Percentiles rank a stretch among this genome's conserved stretches.
phyloP scores from a whole-genome alignment of 2,797 vertebrate species.

The Spheniscus humboldti region DNA sequence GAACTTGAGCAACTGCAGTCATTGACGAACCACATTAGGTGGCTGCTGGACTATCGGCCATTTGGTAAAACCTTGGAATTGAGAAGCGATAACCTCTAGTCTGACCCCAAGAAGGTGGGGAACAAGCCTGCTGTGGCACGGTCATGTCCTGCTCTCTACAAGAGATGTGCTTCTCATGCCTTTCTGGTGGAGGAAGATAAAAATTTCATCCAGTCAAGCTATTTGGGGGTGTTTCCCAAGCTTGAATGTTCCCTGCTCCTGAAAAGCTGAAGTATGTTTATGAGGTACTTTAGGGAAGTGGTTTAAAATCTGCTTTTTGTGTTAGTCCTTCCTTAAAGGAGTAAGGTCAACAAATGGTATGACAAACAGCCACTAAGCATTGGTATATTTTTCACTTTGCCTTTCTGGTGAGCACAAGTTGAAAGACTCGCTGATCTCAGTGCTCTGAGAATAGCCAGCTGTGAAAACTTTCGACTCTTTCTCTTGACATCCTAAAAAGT shows the following conservation, averaged over 20 bases:
- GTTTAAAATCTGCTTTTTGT: neutral
- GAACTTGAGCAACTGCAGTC: neutral
- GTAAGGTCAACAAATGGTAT: neutral
- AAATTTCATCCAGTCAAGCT: neutral
- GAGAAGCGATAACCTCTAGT: neutral
- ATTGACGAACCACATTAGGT: neutral
- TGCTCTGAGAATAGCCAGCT: neutral
- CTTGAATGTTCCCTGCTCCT: neutral
- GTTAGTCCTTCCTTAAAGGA: neutral
- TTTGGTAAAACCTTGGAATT: neutral
- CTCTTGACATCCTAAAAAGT: neutral
- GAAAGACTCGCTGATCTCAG: neutral
- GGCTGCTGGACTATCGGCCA: neutral
- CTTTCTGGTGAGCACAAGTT: accelerated
- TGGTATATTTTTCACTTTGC: neutral
- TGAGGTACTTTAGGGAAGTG: neutral
- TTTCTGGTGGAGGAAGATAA: neutral
- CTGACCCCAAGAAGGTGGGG: neutral
- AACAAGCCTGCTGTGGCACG: neutral
- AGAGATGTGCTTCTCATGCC: neutral
- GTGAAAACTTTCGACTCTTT: neutral
- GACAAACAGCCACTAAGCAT: neutral
- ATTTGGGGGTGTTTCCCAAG: neutral
- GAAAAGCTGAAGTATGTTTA: neutral
- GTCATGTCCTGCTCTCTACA: neutral